A percentile compares a stretch with the other conserved stretches of the same genome.
phyloP scores from a whole-genome alignment of 2,113 vertebrate genomes.

The Ciconia boyciana region DNA sequence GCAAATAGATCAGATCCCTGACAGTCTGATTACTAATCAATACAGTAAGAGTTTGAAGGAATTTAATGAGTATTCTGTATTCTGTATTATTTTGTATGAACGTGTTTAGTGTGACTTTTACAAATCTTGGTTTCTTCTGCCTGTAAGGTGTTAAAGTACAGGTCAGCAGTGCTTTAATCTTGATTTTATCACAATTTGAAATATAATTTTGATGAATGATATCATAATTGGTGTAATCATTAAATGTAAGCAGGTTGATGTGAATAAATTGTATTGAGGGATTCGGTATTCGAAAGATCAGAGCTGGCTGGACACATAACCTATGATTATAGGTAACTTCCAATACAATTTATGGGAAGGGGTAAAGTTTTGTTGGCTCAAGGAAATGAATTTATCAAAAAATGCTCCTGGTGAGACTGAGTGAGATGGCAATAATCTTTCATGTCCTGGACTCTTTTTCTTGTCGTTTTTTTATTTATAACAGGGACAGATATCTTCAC shows the following conservation, averaged over 20 bases:
- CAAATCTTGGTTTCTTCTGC: background rate
- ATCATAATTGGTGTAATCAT: background rate
- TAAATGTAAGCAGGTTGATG: background rate
- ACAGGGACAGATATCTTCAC: background rate
- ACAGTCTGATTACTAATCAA: slow-evolving; percentile 1
- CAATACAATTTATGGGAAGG: background rate
- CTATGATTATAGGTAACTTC: background rate
- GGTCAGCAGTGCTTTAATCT: background rate
- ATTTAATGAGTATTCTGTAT: background rate
- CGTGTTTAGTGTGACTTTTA: background rate
- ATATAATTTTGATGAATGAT: background rate
- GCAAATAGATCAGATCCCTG: background rate
- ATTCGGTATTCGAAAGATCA: background rate
- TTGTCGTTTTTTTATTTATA: background rate
- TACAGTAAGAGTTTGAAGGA: background rate
- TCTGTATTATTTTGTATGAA: background rate
- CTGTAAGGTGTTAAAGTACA: background rate
- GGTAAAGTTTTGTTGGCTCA: background rate
- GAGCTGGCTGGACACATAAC: background rate
- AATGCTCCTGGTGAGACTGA: background rate
- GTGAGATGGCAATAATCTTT: background rate
- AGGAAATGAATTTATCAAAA: background rate
- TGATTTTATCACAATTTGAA: background rate
- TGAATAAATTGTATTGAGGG: background rate
- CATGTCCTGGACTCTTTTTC: background rate